Evolutionary conservation across 2,113 vertebrate species (phyloP).

Genomic region (Scopus umbretta): DNA sequence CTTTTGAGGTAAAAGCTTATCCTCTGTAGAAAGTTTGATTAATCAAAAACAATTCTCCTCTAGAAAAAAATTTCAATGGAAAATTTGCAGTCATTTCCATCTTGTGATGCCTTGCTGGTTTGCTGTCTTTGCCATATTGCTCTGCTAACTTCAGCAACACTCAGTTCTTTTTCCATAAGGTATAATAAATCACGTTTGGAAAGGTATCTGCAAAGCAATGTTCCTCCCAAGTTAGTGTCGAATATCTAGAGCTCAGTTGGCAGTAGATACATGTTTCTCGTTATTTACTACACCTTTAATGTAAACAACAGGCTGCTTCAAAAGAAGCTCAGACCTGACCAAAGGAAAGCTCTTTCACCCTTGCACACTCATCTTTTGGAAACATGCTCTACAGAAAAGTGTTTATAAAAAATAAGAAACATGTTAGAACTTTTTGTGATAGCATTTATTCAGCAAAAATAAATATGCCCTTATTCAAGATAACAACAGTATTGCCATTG

Average conservation of each 20-base stretch:
- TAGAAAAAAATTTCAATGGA: not conserved
- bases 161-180: not conserved
- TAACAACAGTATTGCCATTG: not conserved
- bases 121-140: not conserved
- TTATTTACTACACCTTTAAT: not conserved
- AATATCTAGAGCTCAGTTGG: not conserved
- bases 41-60: not conserved
- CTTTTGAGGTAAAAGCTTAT: not conserved
- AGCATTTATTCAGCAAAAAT: too few species aligned
- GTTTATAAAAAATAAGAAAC: not conserved
- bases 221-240: not conserved
- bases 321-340: not conserved
- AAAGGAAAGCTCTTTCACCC: not conserved
- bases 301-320: not conserved
- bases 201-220: not conserved
- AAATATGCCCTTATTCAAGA: not conserved
- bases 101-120: not conserved
- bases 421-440: not conserved
- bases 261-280: not conserved
- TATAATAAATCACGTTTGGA: not conserved
- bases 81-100: not conserved
- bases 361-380: not conserved
- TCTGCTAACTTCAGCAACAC: not conserved
- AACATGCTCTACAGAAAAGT: not conserved
- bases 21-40: not conserved